A percentile compares a stretch with the other conserved stretches of the same genome.
Conservation (phyloP, 2,113 vertebrate species). For the Paedocypris sp. region DNA sequence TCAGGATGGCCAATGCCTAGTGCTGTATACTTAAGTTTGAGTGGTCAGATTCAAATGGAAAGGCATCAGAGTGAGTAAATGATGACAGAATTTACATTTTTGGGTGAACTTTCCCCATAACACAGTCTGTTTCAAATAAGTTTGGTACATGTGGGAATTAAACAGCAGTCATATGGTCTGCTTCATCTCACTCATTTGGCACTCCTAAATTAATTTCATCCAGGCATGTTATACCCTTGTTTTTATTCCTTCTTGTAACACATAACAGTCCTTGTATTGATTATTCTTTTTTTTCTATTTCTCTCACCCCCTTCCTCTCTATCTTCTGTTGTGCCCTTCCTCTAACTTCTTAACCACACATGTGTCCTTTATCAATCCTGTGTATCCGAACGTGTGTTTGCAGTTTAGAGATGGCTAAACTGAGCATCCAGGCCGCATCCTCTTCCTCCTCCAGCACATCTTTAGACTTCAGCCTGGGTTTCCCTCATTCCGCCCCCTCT, state of each 20-base stretch:
- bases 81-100: neutral
- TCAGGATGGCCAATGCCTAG: no score
- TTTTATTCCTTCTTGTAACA: slow-evolving; percentile 78
- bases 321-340: slow-evolving; percentile 46
- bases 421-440: slow-evolving; percentile 82
- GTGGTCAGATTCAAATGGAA: neutral
- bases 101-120: neutral
- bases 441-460: slow-evolving; percentile 73
- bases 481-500: slow-evolving; percentile 72
- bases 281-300: slow-evolving; percentile 66
- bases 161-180: slow-evolving; percentile 2
- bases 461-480: slow-evolving; percentile 85
- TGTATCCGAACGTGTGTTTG: slow-evolving; percentile 55
- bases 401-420: slow-evolving; percentile 97
- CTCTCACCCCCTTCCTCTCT: slow-evolving; percentile 48
- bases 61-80: neutral
- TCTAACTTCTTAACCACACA: slow-evolving; percentile 40
- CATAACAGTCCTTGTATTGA: slow-evolving; percentile 75
- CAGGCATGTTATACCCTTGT: slow-evolving; percentile 69
- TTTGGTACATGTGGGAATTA: neutral
- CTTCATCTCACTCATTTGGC: slow-evolving; percentile 39
- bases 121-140: neutral
- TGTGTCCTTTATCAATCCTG: slow-evolving; percentile 47
- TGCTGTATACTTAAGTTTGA: no score
- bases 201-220: slow-evolving; percentile 51